These are phyloP conservation scores for Cherax quadricarinatus DNA, from an alignment of 1,140 invertebrate species.

Conservation along the genomic window DNA sequence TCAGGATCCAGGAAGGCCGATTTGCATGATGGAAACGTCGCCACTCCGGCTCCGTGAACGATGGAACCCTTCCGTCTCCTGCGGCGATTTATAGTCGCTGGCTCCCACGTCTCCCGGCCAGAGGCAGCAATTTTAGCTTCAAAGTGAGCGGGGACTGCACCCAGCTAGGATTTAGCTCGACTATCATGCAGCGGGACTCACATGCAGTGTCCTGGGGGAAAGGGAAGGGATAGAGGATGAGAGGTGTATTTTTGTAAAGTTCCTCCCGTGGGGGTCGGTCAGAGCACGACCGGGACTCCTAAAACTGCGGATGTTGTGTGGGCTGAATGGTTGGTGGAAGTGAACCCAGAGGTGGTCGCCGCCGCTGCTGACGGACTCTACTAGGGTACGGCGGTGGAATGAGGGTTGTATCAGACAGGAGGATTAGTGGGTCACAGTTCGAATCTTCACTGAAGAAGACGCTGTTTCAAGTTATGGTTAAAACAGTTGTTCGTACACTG, in stretches of 20 bases:
- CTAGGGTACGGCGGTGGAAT: no score
- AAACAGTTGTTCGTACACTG: no score
- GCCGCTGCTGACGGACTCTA: no score
- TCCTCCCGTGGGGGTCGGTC: background rate
- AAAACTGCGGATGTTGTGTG: background rate
- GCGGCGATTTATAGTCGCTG: conserved; percentile 8
- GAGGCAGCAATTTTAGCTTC: background rate
- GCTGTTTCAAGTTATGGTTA: no score
- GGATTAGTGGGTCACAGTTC: no score
- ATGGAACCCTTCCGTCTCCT: conserved; percentile 22
- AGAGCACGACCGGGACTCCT: background rate
- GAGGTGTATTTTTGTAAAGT: background rate
- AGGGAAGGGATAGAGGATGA: no score
- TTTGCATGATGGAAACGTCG: conserved; percentile 59
- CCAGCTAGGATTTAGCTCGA: conserved; percentile 12
- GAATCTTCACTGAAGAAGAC: no score
- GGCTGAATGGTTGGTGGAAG: no score
- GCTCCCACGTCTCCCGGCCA: background rate
- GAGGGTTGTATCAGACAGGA: no score
- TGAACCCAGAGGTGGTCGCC: no score
- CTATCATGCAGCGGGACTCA: conserved; percentile 29
- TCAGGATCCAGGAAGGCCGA: conserved; percentile 32
- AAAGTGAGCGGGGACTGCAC: background rate
- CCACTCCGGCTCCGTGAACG: conserved; percentile 20
- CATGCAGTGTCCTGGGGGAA: conserved; percentile 5